Evolutionary conservation across 2,113 vertebrate species (phyloP), one percentile per base, ranked within the genome.

Genomic region (Otus sunia): DNA sequence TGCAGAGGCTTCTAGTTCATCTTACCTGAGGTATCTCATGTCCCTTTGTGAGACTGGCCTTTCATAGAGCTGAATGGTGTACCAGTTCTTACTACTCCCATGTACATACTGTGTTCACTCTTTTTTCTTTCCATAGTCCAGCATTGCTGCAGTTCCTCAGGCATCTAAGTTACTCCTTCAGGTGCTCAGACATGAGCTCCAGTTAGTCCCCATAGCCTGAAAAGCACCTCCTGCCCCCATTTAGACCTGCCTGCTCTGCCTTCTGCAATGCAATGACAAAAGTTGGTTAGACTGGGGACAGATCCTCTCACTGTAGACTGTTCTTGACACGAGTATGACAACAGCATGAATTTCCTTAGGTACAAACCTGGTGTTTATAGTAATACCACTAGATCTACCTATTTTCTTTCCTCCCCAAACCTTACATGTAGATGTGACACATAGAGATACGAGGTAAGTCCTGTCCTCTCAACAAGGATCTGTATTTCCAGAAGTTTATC

Each of bases 241-340:
- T 37, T 25, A 55, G 60, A 53, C 56, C 73, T 69, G 17, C 21
- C 87, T 50, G 39, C 45, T 43, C 39, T 71, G 41, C 58, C 58
- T 53, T 88, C 68, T 75, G 27, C 32, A 15, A 20, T 39, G 49
- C 78, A 37, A 1, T 30, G 53, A n/a, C n/a, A 34, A 30, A 74
- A 78, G 50, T 2, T 43, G 30, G 43, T 64, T 49, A 84, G 32
- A 16, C 56, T 36, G 68, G 16, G 47, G 64, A 41, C 26, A 58
- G 52, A 55, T 56, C 39, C 18, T 66, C 52, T 45, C 39, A 71
- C 50, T 2, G 0, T 6, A 27, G 66, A 10, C 23, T 25, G 16
- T 21, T 84, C 52, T 68, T 62, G 37, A n/a, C 49, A 27, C 0
- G 0, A 1, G 0, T 56, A 30, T 27, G 25, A 26, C 0, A 1